Evolutionary conservation across 2,113 vertebrate genomes (phyloP).

Genomic region (Laterallus jamaicensis): DNA sequence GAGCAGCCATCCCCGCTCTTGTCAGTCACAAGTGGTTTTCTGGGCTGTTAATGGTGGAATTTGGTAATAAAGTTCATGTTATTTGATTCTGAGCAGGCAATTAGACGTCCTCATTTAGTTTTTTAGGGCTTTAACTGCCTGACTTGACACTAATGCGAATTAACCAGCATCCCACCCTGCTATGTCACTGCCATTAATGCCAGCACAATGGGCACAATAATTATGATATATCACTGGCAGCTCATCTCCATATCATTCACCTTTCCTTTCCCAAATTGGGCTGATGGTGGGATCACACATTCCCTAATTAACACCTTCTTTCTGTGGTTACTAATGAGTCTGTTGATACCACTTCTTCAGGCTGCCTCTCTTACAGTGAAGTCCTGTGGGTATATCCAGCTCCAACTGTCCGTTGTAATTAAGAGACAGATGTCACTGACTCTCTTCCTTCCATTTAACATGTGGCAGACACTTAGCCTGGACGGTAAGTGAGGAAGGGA

Average conservation of each 20-base stretch:
- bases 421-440: slow-evolving; percentile 71
- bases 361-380: slow-evolving; percentile 57
- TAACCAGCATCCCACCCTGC: slow-evolving; percentile 25
- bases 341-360: slow-evolving; percentile 40
- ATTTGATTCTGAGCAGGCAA: slow-evolving; percentile 38
- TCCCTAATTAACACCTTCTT: slow-evolving; percentile 75
- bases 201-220: slow-evolving; percentile 36
- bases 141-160: slow-evolving; percentile 51
- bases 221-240: slow-evolving; percentile 66
- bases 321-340: slow-evolving; percentile 27
- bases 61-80: slow-evolving; percentile 44
- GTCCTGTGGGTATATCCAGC: slow-evolving; percentile 44
- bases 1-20: background rate
- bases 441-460: slow-evolving; percentile 31
- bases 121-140: slow-evolving; percentile 46
- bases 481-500: background rate
- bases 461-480: background rate
- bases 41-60: background rate
- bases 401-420: slow-evolving; percentile 70
- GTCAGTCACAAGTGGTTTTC: background rate
- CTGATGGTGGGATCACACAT: slow-evolving; percentile 69
- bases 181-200: slow-evolving; percentile 13
- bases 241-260: slow-evolving; percentile 72
- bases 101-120: slow-evolving; percentile 45
- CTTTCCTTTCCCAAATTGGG: slow-evolving; percentile 42